A percentile compares a stretch with the other conserved stretches of the same genome.
These are phyloP conservation scores for Myiotriccus ornatus DNA, from an alignment of 2,797 vertebrate genomes.

Conservation along the genomic window DNA sequence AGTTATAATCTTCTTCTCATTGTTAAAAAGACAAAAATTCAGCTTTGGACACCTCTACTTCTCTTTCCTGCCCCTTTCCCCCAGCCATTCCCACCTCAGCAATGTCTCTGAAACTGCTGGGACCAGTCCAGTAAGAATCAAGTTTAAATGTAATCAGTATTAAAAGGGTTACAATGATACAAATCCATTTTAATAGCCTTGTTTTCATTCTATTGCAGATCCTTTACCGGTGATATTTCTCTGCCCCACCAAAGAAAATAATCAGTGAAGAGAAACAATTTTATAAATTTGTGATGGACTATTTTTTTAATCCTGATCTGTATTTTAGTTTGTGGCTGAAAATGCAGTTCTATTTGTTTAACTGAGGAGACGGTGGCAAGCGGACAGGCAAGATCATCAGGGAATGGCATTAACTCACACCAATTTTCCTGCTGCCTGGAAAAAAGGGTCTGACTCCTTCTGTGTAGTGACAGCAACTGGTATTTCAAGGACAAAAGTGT, in stretches of 20 bases:
- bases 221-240: not conserved
- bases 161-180: not conserved
- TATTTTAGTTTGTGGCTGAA: not conserved
- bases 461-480: fast-evolving
- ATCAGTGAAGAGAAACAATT: not conserved
- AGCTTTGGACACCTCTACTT: not conserved
- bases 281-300: not conserved
- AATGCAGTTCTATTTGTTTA: not conserved
- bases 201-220: not conserved
- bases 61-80: not conserved
- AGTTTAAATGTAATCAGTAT: not conserved
- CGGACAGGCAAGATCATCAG: not conserved
- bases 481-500: not conserved
- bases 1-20: not conserved
- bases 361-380: not conserved
- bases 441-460: not conserved
- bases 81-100: fast-evolving
- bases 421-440: not conserved
- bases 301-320: not conserved
- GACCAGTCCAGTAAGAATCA: not conserved
- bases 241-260: not conserved
- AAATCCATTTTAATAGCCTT: not conserved
- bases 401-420: not conserved
- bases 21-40: not conserved
- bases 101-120: not conserved